Conservation (phyloP, 2,797 vertebrate species). For the Lithobates sylvaticus region DNA sequence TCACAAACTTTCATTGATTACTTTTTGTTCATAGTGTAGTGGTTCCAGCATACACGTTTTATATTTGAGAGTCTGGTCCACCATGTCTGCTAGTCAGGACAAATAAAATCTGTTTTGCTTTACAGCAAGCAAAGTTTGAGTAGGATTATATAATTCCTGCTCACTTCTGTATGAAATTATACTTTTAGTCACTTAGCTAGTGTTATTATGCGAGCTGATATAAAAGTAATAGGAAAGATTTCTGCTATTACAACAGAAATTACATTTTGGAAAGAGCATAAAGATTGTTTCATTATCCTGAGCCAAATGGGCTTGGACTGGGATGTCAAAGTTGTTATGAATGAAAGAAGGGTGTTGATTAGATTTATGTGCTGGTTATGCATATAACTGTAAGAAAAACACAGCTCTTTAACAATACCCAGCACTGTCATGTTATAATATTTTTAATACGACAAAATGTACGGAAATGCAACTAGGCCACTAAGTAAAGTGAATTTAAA, state of each 20-base stretch:
- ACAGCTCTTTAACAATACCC: neutral
- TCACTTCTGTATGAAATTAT: conserved; percentile 39
- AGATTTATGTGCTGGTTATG: conserved; percentile 7
- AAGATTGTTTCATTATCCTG: conserved; percentile 33
- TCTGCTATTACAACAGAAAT: conserved; percentile 53
- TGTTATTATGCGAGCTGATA: conserved; percentile 42
- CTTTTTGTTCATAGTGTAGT: neutral
- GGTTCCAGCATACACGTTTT: neutral
- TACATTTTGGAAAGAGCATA: conserved; percentile 35
- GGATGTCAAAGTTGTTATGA: conserved; percentile 24
- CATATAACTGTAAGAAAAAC: neutral
- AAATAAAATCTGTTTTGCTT: conserved; percentile 21
- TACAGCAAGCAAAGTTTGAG: conserved; percentile 20
- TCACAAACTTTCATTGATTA: neutral
- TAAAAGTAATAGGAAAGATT: conserved; percentile 35
- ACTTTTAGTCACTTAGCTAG: conserved; percentile 47
- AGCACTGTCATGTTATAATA: neutral
- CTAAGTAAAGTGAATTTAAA: neutral
- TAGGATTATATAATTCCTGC: conserved; percentile 35
- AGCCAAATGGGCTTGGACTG: neutral
- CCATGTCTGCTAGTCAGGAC: conserved; percentile 13
- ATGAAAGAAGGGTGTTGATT: conserved; percentile 22
- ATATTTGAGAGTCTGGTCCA: neutral
- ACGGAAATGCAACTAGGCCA: neutral
- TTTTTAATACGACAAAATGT: neutral